phyloP scores from a whole-genome alignment of 2,888 invertebrate species.

The Patella depressa region DNA sequence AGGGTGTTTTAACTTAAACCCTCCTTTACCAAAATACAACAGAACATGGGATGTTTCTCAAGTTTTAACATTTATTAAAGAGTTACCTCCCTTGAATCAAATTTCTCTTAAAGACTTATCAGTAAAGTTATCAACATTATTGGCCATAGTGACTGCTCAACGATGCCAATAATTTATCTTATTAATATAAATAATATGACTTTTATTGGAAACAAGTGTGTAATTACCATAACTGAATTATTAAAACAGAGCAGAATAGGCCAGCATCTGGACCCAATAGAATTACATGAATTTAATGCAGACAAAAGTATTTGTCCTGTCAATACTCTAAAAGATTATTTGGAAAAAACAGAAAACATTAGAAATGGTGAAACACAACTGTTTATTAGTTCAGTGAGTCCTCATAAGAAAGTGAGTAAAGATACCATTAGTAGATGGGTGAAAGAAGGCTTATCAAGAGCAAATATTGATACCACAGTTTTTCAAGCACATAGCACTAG shows the following conservation, averaged over 20 bases:
- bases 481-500: constrained; percentile 12
- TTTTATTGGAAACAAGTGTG: background rate
- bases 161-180: background rate
- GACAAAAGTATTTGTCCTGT: background rate
- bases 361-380: background rate
- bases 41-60: background rate
- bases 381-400: constrained; percentile 15
- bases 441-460: background rate
- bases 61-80: background rate
- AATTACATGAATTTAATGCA: background rate
- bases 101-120: background rate
- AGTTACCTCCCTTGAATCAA: too few relatives aligned
- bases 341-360: background rate
- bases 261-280: background rate
- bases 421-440: constrained; percentile 18
- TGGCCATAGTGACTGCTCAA: background rate
- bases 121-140: background rate
- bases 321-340: background rate
- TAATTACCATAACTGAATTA: background rate
- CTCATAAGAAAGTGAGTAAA: background rate
- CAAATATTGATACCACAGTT: constrained; percentile 17
- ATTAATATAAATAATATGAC: background rate
- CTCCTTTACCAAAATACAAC: background rate
- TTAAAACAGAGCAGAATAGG: background rate
- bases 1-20: background rate